Base-by-base conservation (phyloP, 2,113 vertebrate genomes). In the Chascanopsetta lugubris region DNA sequence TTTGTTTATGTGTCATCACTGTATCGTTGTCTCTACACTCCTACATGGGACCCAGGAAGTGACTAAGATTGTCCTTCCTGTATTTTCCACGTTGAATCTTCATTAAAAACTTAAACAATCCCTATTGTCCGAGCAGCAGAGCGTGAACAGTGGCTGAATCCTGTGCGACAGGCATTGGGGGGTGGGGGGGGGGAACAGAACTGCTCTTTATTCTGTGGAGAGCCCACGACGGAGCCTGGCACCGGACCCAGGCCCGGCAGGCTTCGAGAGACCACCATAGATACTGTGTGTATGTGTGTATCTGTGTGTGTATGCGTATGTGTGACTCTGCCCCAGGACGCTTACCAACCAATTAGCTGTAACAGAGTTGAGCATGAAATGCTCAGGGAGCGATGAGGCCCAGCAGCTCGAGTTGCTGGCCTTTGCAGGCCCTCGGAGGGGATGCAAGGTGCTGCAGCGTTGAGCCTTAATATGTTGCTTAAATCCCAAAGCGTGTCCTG, bases 211-310 rank as follows among this genome's bases (percentile, higher is more conserved):
- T 91, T 90, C 78, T 30, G 82, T 61, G 47, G 70, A 80, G 82
- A 75, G 75, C 60, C 74, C 80, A 88, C 79, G 79, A 85, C 85
- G 88, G 93, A 93, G 90, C 92, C 92, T 94, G 94, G 94, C 92
- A 94, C 92, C 71, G 82, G 87, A 91, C 85, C 77, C 82, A 84
- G 80, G 88, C 40, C 74, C 63, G 60, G 67, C 84, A 75, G 75
- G 66, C 50, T 30, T 70, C 55, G 43, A 80, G 65, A 75, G 76
- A 69, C 59, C 66, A 8, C 30, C 51, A 43, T 62, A 66, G 48
- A 66, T 64, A 65, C 64, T 77, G 80, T 54, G 8, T 60, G 21
- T 32, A 65, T 48, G 62, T 54, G 53, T 51, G 66, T 34, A n/a
- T n/a, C n/a, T n/a, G 51, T 45, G 20, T 26, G 43, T 24, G 32